These are phyloP conservation scores for Chaetodon auriga DNA, from an alignment of 2,113 vertebrate species.

Conservation along the genomic window DNA sequence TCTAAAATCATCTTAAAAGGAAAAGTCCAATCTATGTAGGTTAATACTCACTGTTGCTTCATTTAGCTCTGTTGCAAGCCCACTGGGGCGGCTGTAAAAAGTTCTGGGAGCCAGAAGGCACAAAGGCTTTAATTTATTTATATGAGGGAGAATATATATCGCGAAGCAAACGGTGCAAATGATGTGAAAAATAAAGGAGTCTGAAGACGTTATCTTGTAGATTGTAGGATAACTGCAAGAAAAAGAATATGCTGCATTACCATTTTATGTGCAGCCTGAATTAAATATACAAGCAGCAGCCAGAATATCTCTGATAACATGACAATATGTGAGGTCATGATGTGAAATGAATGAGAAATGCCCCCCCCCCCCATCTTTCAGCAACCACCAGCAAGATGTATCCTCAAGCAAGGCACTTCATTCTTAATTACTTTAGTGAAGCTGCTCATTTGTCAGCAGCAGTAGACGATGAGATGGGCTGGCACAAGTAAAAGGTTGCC, in stretches of 20 bases:
- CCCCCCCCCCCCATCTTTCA: conserved; percentile 37
- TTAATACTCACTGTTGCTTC: conserved; percentile 80
- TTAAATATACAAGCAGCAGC: conserved; percentile 66
- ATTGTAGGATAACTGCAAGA: conserved; percentile 54
- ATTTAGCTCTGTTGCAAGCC: conserved; percentile 74
- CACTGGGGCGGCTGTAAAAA: conserved; percentile 68
- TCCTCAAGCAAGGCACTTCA: conserved; percentile 72
- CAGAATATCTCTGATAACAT: conserved; percentile 65
- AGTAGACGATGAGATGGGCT: conserved; percentile 44
- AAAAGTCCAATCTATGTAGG: conserved; percentile 77
- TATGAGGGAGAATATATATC: conserved; percentile 70
- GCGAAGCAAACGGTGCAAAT: conserved; percentile 75
- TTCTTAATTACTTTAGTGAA: conserved; percentile 67
- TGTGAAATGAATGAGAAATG: conserved; percentile 63
- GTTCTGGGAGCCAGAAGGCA: conserved; percentile 75
- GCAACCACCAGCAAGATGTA: conserved; percentile 27
- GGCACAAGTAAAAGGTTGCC: conserved; percentile 58
- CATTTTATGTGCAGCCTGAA: conserved; percentile 72
- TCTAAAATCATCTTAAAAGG: conserved; percentile 76
- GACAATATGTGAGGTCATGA: conserved; percentile 67
- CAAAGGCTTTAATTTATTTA: conserved; percentile 80
- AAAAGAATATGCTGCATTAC: conserved; percentile 62
- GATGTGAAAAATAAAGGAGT: conserved; percentile 58
- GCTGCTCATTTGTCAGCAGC: conserved; percentile 64
- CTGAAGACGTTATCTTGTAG: conserved; percentile 55